A percentile compares a stretch with the other conserved stretches of the same genome.
Evolutionary conservation across 2,797 vertebrate genomes (phyloP).

Genomic region (Poeciliopsis infans): DNA sequence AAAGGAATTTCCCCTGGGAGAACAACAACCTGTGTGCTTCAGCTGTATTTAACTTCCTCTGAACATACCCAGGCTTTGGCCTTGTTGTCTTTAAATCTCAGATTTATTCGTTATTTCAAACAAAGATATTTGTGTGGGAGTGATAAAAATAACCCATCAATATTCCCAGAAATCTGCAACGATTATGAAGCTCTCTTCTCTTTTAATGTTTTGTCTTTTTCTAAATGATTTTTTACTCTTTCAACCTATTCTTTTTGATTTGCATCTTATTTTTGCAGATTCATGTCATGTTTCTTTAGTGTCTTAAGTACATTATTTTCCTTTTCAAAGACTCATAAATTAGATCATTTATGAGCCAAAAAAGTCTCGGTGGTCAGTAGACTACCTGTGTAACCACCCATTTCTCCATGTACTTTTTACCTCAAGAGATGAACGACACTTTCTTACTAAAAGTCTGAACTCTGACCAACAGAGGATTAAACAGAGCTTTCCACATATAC

Average conservation of each 20-base stretch:
- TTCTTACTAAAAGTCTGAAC: slow-evolving; percentile 24
- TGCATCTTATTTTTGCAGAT: slow-evolving; percentile 7
- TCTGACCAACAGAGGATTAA: slow-evolving; percentile 36
- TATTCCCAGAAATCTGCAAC: slow-evolving; percentile 42
- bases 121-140: slow-evolving; percentile 50
- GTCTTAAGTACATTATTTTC: slow-evolving; percentile 1
- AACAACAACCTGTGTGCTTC: slow-evolving; percentile 77
- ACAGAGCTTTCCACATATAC: slow-evolving; percentile 61
- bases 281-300: slow-evolving; percentile 8
- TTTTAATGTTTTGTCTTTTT: not conserved
- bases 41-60: slow-evolving; percentile 54
- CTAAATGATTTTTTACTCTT: slow-evolving; percentile 16
- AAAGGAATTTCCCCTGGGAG: slow-evolving; percentile 76
- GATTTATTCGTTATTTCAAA: slow-evolving; percentile 68
- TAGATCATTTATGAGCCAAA: slow-evolving; percentile 12
- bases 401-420: slow-evolving; percentile 17
- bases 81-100: slow-evolving; percentile 54
- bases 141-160: slow-evolving; percentile 22
- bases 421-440: slow-evolving; percentile 33
- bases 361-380: slow-evolving; percentile 19
- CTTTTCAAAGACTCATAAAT: not conserved
- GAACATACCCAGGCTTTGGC: slow-evolving; percentile 37
- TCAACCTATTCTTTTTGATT: slow-evolving; percentile 25
- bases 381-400: slow-evolving; percentile 21
- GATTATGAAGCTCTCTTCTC: slow-evolving; percentile 15